Percentiles rank a stretch among this genome's conserved stretches.
phyloP scores from a whole-genome alignment of 2,113 vertebrate genomes.

The Tursiops truncatus region DNA sequence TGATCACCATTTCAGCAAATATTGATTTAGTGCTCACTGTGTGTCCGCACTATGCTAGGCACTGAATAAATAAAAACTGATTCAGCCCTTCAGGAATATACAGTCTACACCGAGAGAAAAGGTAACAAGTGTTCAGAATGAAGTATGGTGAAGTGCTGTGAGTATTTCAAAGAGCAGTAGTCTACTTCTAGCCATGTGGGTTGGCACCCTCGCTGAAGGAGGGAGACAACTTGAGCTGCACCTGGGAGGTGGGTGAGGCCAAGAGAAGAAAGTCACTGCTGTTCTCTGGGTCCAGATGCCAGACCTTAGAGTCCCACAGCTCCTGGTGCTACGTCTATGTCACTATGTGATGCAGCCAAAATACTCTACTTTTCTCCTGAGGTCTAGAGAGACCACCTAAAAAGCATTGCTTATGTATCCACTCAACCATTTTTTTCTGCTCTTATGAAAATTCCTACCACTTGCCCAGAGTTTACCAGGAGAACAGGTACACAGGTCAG shows the following conservation, averaged over 20 bases:
- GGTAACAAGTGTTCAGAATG: neutral
- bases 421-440: neutral
- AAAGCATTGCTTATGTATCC: fast-evolving
- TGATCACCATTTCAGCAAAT: neutral
- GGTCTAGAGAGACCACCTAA: neutral
- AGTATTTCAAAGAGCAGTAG: neutral
- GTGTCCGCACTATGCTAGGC: neutral
- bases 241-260: too few relatives aligned
- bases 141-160: neutral
- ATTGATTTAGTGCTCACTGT: neutral
- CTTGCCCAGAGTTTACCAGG: neutral
- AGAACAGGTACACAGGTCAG: neutral
- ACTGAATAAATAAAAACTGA: neutral
- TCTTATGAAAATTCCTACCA: neutral
- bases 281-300: neutral
- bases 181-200: neutral
- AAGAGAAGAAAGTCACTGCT: neutral
- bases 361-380: neutral
- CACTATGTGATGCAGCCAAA: neutral
- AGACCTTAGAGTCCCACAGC: neutral
- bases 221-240: neutral
- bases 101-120: neutral
- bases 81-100: neutral
- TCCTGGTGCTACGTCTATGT: too few relatives aligned
- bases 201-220: fast-evolving